These are phyloP conservation scores for Eulacestoma nigropectus DNA, from an alignment of 2,113 vertebrate species.

Conservation along the genomic window DNA sequence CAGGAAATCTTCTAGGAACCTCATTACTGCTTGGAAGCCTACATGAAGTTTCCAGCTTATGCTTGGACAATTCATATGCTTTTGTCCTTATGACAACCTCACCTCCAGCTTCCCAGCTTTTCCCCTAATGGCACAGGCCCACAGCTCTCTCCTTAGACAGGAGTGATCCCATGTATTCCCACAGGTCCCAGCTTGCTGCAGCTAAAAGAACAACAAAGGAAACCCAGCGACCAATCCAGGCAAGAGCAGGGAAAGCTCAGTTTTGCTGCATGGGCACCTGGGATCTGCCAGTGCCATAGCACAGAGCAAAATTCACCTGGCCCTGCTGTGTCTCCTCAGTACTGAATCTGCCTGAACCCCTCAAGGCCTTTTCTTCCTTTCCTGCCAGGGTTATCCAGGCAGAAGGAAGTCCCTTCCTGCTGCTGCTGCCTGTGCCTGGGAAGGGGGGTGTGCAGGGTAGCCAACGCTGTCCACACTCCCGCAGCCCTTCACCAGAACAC, in stretches of 20 bases:
- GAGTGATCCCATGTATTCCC: background rate
- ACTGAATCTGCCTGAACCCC: background rate
- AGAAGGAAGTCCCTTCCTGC: background rate
- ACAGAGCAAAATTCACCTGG: background rate
- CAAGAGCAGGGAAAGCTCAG: background rate
- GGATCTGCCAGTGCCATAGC: background rate
- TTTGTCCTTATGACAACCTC: background rate
- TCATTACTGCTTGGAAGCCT: background rate
- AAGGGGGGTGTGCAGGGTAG: background rate
- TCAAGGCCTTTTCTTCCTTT: background rate
- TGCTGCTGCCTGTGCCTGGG: background rate
- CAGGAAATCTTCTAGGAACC: background rate
- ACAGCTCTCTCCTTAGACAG: background rate
- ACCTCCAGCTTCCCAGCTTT: background rate
- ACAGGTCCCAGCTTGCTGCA: background rate
- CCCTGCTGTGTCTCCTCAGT: background rate
- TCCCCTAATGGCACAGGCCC: background rate
- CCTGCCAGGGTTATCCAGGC: background rate
- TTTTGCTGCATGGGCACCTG: background rate
- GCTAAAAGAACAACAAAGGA: background rate
- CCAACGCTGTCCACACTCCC: background rate
- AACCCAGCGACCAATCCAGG: background rate
- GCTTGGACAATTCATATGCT: background rate
- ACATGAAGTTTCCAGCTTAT: background rate
- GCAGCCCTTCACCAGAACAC: background rate